Evolutionary conservation across 2,888 invertebrate species (phyloP), one percentile per base, ranked within the genome.

Genomic region (Cerceris rybyensis): DNA sequence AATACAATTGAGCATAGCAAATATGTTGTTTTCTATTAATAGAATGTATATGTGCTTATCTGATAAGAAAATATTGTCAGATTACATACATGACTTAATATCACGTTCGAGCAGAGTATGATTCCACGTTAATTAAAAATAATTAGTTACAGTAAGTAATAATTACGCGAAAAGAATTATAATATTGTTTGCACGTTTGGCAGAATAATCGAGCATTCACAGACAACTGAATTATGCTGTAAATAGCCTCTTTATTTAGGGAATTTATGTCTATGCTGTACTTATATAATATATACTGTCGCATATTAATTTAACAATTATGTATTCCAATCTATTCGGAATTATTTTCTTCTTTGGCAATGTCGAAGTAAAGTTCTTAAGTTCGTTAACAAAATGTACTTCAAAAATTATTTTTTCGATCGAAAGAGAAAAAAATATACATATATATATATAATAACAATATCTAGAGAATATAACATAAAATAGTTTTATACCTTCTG

Each of bases 211-310:
- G 70, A 55, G 54, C 63, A 59, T 17, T 7, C 54, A 9, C 28
- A 13, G 54, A 13, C 46, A 16, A 46, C 50, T 61, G 64, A 76
- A 63, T 42, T 54, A 9, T 11, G 42, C 57, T 50, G 75, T 60
- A 49, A 46, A 14, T 60, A 50, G 46, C 54, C 14, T 60, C 69
- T 80, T 81, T 78, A 79, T 74, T 84, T 80, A 60, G 61, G 52
- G 71, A 72, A 74, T 84, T 81, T 81, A 68, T 79, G 67, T 70
- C 75, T 75, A 75, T 80, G 74, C 68, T 72, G 41, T 39, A 63
- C 76, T 86, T 86, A 86, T 71, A 69, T 86, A 86, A 86, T 81
- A 49, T 81, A 49, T 42, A 52, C 16, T 74, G 79, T 80, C 72
- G 49, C 59, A 74, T 80, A 70, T 64, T 64, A 71, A 64, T 68